Percentiles rank a stretch among this genome's conserved stretches.
Conservation (phyloP, 2,797 vertebrate genomes). For the Novumbra hubbsi region DNA sequence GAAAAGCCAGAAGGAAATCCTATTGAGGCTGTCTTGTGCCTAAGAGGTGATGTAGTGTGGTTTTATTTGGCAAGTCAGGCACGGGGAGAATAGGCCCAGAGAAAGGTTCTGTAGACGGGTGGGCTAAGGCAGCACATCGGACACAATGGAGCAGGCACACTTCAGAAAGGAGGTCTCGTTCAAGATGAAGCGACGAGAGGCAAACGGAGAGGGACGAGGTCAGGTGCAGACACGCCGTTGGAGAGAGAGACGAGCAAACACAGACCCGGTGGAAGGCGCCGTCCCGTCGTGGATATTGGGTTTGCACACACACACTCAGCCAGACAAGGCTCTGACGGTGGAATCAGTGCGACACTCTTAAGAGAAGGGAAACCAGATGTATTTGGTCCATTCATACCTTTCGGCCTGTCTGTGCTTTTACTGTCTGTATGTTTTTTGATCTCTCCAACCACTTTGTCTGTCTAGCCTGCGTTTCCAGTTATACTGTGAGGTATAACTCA, state of each 20-base stretch:
- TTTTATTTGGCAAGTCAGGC: not conserved
- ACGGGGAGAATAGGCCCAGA: not conserved
- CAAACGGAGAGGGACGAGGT: not conserved
- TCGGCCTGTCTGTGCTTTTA: not conserved
- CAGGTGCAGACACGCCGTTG: not conserved
- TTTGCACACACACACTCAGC: too few species aligned
- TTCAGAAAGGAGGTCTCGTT: not conserved
- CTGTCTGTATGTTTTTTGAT: not conserved
- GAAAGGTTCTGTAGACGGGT: not conserved
- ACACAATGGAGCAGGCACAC: not conserved
- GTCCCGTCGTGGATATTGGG: not conserved
- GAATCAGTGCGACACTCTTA: too few species aligned
- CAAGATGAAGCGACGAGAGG: not conserved
- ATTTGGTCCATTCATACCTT: not conserved
- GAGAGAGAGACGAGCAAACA: slow-evolving; percentile 7
- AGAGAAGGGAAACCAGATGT: too few species aligned
- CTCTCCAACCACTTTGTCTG: not conserved
- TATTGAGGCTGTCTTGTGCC: slow-evolving; percentile 6
- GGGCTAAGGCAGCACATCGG: not conserved
- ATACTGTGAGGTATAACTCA: not conserved
- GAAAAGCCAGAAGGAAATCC: slow-evolving; percentile 2
- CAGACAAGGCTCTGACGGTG: not conserved
- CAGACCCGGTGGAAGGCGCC: not conserved
- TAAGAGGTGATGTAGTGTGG: slow-evolving; percentile 6
- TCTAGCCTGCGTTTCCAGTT: not conserved